Conservation (phyloP, 2,888 invertebrate species). For the Pterostichus niger region DNA sequence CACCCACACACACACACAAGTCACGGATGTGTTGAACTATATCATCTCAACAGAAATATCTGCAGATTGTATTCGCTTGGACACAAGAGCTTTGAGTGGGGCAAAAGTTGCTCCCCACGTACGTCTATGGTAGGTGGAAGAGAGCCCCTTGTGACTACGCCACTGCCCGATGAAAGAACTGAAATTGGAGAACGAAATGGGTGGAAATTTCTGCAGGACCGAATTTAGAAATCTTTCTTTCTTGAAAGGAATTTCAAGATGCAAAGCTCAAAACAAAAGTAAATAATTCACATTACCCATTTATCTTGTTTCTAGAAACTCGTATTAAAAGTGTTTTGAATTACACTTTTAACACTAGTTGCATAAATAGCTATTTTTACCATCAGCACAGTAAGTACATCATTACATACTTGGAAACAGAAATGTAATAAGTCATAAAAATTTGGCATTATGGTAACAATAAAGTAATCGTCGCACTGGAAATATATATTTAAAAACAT, state of each 20-base stretch:
- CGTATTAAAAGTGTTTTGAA: no score
- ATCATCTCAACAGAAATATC: constrained; percentile 64
- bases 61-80: constrained; percentile 60
- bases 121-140: constrained; percentile 8
- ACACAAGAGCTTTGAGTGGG: constrained; percentile 57
- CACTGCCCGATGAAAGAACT: constrained; percentile 58
- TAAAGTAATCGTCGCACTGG: no score
- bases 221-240: constrained; percentile 13
- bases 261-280: no score
- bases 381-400: no score
- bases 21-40: constrained; percentile 47
- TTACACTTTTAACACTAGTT: no score
- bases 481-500: no score
- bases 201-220: constrained; percentile 56
- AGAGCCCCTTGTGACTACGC: constrained; percentile 47
- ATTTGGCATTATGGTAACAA: no score
- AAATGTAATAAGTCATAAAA: no score
- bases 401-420: no score
- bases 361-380: no score
- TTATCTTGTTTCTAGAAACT: no score
- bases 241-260: background rate
- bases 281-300: no score
- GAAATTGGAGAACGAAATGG: constrained; percentile 60
- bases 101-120: constrained; percentile 32
- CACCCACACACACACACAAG: background rate